These are phyloP conservation scores for Clepsis dumicolana DNA, from an alignment of 2,888 invertebrate species.

Conservation along the genomic window DNA sequence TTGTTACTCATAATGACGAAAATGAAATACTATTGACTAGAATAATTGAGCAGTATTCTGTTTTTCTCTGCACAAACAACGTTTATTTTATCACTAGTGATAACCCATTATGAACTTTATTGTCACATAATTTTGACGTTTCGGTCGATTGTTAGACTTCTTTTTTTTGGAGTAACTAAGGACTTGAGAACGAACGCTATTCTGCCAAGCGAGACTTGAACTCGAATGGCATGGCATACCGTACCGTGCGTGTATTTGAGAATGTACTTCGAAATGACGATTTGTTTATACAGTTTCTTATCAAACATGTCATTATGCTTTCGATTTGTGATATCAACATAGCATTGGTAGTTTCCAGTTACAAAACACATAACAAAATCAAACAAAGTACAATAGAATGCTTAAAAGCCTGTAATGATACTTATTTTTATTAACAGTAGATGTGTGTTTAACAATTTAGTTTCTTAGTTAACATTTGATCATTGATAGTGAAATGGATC, in stretches of 20 bases:
- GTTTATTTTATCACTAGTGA: constrained; percentile 67
- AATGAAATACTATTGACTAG: constrained; percentile 40
- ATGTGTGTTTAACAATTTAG: too few species aligned
- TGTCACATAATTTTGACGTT: constrained; percentile 49
- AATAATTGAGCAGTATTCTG: constrained; percentile 48
- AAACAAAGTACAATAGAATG: neutral
- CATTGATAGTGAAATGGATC: too few species aligned
- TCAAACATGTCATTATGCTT: constrained; percentile 41
- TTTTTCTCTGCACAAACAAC: constrained; percentile 59
- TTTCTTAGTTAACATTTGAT: too few species aligned
- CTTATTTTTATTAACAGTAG: too few species aligned
- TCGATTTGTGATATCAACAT: constrained; percentile 34
- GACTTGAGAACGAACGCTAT: constrained; percentile 31
- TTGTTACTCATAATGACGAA: constrained; percentile 66
- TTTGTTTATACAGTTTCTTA: constrained; percentile 38
- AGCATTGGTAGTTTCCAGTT: constrained; percentile 14
- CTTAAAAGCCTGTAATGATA: too few species aligned
- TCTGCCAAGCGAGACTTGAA: constrained; percentile 26
- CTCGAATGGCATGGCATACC: constrained; percentile 11
- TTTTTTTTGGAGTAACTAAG: constrained; percentile 19
- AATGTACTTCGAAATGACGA: constrained; percentile 30
- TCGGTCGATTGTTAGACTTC: neutral
- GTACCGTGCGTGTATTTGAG: constrained; percentile 15
- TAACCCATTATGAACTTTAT: constrained; percentile 82
- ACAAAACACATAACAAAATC: neutral